Evolutionary conservation across 2,888 invertebrate species (phyloP).

Genomic region (Rotaria macrura): DNA sequence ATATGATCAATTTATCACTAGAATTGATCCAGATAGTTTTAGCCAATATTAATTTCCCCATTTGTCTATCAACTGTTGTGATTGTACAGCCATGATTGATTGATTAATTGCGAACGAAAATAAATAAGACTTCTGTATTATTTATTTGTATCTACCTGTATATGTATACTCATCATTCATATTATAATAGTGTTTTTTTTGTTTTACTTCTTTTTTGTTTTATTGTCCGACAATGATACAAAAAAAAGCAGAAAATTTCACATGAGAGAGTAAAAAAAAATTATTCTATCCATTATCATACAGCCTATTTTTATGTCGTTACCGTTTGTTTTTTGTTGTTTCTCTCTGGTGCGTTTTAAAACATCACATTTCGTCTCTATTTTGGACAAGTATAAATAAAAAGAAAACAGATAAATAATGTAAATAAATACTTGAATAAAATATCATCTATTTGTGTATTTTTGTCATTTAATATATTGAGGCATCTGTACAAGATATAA

Average conservation of each 20-base stretch:
- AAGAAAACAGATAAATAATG: background rate
- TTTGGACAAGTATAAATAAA: background rate
- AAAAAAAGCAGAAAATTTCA: background rate
- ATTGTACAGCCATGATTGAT: background rate
- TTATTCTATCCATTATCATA: background rate
- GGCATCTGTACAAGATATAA: background rate
- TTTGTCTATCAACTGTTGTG: background rate
- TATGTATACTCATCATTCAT: background rate
- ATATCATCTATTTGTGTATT: background rate
- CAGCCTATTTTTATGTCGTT: conserved; percentile 15
- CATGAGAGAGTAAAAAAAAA: background rate
- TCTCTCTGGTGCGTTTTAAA: conserved; percentile 12
- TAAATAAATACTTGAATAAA: background rate
- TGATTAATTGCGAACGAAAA: background rate
- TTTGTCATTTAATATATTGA: background rate
- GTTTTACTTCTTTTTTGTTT: background rate
- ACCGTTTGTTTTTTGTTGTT: conserved; percentile 3
- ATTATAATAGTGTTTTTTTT: background rate
- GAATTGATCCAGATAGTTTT: background rate
- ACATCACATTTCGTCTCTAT: background rate
- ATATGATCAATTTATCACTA: background rate
- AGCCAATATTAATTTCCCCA: background rate
- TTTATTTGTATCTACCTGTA: background rate
- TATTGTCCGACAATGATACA: background rate
- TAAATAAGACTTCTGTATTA: background rate